Evolutionary conservation across 1,140 invertebrate species (phyloP), one percentile per base, ranked within the genome.

Genomic region (Lasaia peninsularis): DNA sequence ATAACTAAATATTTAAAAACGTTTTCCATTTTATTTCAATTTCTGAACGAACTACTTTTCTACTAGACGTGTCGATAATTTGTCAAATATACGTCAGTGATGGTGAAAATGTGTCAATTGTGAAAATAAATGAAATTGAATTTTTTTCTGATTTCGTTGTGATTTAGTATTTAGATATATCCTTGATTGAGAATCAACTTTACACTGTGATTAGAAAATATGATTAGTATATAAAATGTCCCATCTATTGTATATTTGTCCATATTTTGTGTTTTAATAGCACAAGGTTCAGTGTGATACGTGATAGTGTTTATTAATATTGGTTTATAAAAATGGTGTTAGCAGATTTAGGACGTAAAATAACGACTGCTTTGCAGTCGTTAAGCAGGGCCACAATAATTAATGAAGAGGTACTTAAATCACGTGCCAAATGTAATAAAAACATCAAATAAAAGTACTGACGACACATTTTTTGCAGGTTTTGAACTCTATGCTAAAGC

Each of bases 271-370:
- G 18, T 48, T 48, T 48, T 48, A 21, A 5, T 14, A 44, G 40
- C 20, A 37, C 44, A 28, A 54, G 31, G 16, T 20, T 53, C 1
- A 24, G 28, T 28, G 35, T 28, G 34, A n/a, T 20, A 20, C 34
- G 51, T 50, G 28, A 58, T 49, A 52, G 50, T 48, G 60, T 58
- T 37, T 58, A 52, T 33, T 49, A 68, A 60, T 28, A 28, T 28
- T 63, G 60, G 32, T 49, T 63, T 66, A 64, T 57, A 75, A 88
- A 81, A 63, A 99, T 99, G 99, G 99, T 99, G 87, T 97, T 99
- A 93, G 99, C 98, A 73, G 98, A 99, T 93, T 94, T 99, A 87
- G 99, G 99, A 78, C 94, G 98, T 83, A 99, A 99, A 92, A 99
- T 99, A 87, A 99, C 98, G 69, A 96, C 96, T 78, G 99, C 99